phyloP scores from a whole-genome alignment of 2,888 invertebrate species.

The Tryphoninae sp. region DNA sequence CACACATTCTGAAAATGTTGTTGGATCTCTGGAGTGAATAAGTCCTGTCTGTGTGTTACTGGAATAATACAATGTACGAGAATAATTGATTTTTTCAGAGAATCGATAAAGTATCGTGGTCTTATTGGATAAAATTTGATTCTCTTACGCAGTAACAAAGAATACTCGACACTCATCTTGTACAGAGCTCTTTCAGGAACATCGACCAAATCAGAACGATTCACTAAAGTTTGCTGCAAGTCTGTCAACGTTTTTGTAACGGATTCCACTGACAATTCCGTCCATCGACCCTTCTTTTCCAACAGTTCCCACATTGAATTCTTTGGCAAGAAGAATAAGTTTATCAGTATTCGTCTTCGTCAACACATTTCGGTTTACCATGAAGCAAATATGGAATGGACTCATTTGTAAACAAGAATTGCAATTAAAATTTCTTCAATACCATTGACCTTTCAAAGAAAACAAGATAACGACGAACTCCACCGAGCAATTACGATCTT shows the following conservation, averaged over 20 bases:
- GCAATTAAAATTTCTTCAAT: no score
- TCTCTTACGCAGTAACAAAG: constrained; percentile 76
- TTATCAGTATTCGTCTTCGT: neutral
- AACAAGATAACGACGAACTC: no score
- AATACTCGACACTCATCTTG: constrained; percentile 75
- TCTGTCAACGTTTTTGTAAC: constrained; percentile 68
- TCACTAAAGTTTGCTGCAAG: constrained; percentile 70
- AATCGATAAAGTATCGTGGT: neutral
- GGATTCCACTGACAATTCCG: constrained; percentile 63
- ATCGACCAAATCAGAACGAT: constrained; percentile 72
- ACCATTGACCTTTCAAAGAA: no score
- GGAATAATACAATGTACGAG: constrained; percentile 50
- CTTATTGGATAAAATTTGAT: neutral
- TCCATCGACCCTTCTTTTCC: constrained; percentile 70
- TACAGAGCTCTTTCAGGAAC: constrained; percentile 71
- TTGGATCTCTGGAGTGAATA: constrained; percentile 72
- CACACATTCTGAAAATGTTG: constrained; percentile 74
- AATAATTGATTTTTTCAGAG: neutral
- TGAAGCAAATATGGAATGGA: no score
- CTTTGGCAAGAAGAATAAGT: constrained; percentile 62
- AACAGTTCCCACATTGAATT: constrained; percentile 74
- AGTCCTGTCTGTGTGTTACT: constrained; percentile 73
- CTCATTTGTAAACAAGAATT: no score
- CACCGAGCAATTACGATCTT: no score
- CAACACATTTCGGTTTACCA: neutral